phyloP scores from a whole-genome alignment of 2,797 vertebrate genomes.

The Molossus alvarezi region DNA sequence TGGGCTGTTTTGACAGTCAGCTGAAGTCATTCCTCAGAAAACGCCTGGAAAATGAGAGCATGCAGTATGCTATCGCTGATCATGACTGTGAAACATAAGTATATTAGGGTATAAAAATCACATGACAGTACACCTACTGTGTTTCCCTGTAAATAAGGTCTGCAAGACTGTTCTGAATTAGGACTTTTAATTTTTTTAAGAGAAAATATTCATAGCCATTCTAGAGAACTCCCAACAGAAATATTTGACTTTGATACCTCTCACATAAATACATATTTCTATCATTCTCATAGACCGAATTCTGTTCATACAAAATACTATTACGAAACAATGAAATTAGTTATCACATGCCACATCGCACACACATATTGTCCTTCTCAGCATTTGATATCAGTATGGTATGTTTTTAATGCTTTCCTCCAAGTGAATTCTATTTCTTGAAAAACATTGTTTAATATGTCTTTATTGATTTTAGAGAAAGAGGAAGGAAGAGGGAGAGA shows the following conservation, averaged over 20 bases:
- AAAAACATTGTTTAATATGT: not conserved
- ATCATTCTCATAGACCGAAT: not conserved
- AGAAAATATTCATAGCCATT: not conserved
- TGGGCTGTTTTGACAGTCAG: not conserved
- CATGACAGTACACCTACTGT: not conserved
- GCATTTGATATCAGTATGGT: not conserved
- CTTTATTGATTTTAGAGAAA: not conserved
- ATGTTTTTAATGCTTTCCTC: not conserved
- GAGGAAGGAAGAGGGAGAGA: not conserved
- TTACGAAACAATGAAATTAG: slow-evolving; percentile 39
- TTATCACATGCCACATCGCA: not conserved
- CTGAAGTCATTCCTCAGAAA: slow-evolving; percentile 24
- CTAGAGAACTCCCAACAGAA: not conserved
- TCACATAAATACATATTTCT: slow-evolving; percentile 1
- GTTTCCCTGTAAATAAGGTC: slow-evolving; percentile 19
- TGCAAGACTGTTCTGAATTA: slow-evolving; percentile 27
- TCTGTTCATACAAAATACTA: not conserved
- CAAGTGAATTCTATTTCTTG: not conserved
- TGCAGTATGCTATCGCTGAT: not conserved
- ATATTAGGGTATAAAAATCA: slow-evolving; percentile 2
- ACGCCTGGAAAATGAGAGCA: slow-evolving; percentile 4
- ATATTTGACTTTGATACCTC: slow-evolving; percentile 28
- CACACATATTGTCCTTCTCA: not conserved
- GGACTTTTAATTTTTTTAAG: slow-evolving; percentile 23
- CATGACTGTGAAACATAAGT: not conserved